Evolutionary conservation across 2,888 invertebrate genomes (phyloP).

Genomic region (Cyrtodaria siliqua): DNA sequence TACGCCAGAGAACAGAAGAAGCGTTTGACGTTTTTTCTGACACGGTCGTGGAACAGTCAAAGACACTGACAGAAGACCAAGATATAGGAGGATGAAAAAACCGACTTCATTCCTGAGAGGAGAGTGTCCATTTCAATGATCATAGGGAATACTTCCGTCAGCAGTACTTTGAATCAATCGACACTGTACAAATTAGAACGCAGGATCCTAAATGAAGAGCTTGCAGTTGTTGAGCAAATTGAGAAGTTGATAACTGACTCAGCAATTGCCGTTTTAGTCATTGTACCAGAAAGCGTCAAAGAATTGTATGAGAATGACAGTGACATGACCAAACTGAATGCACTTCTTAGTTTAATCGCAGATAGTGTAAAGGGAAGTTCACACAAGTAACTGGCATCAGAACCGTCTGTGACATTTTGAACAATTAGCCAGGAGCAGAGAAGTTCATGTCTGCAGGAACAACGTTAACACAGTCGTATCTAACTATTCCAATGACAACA

Average conservation of each 20-base stretch:
- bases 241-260: constrained; percentile 14
- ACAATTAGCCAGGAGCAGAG: constrained; percentile 11
- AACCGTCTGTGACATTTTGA: constrained; percentile 16
- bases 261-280: constrained; percentile 19
- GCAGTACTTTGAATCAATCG: constrained; percentile 32
- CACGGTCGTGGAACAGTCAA: constrained; percentile 8
- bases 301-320: constrained; percentile 25
- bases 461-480: constrained; percentile 14
- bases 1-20: constrained; percentile 29
- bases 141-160: constrained; percentile 23
- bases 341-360: constrained; percentile 17
- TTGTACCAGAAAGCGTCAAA: constrained; percentile 13
- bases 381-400: constrained; percentile 20
- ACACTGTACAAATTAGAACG: constrained; percentile 19
- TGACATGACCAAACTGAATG: constrained; percentile 9
- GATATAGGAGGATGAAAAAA: constrained; percentile 16
- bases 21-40: constrained; percentile 23
- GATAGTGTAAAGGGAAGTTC: constrained; percentile 16
- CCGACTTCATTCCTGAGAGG: constrained; percentile 29
- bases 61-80: constrained; percentile 24
- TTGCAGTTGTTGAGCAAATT: constrained; percentile 6
- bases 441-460: constrained; percentile 13
- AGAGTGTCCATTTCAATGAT: constrained; percentile 9
- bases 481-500: constrained; percentile 30
- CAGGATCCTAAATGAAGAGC: constrained; percentile 21